phyloP scores from a whole-genome alignment of 2,888 invertebrate genomes.

The Liodrosophila aerea region DNA sequence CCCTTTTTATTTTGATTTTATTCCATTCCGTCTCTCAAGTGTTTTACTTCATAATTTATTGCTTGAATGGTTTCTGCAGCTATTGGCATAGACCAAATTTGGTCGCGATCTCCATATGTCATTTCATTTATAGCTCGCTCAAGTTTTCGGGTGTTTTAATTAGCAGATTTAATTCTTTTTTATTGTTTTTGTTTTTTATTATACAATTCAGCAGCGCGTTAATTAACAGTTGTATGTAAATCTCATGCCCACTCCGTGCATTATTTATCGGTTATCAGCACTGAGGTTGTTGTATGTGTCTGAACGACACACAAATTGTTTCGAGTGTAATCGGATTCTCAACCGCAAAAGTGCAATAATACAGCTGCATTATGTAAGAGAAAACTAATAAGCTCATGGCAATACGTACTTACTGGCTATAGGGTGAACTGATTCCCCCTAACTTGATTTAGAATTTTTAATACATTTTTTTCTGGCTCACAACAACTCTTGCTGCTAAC shows the following conservation, averaged over 20 bases:
- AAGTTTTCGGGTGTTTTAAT: conserved; percentile 48
- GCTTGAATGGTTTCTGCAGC: conserved; percentile 9
- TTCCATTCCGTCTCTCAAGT: conserved; percentile 2
- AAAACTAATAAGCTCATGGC: too few species aligned
- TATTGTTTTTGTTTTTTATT: background rate
- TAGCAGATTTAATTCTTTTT: conserved; percentile 49
- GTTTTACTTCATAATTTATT: conserved; percentile 20
- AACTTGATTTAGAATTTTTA: too few species aligned
- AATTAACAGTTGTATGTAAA: conserved; percentile 67
- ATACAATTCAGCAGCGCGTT: conserved; percentile 11
- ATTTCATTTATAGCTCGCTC: conserved; percentile 40
- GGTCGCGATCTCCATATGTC: conserved; percentile 32
- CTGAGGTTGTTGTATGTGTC: conserved; percentile 58
- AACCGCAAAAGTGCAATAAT: conserved; percentile 13
- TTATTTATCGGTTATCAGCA: conserved; percentile 39
- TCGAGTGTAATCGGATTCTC: conserved; percentile 9
- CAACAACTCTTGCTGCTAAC: too few species aligned
- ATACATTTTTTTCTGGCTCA: too few species aligned
- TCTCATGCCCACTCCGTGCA: conserved; percentile 30
- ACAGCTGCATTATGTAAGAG: too few species aligned
- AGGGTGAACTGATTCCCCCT: too few species aligned
- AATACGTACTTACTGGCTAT: too few species aligned
- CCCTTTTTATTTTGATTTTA: conserved; percentile 6
- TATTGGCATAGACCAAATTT: conserved; percentile 25
- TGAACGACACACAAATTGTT: conserved; percentile 12